Percentiles rank a stretch among this genome's conserved stretches.
phyloP scores from a whole-genome alignment of 2,797 vertebrate species.

The Falco cherrug region DNA sequence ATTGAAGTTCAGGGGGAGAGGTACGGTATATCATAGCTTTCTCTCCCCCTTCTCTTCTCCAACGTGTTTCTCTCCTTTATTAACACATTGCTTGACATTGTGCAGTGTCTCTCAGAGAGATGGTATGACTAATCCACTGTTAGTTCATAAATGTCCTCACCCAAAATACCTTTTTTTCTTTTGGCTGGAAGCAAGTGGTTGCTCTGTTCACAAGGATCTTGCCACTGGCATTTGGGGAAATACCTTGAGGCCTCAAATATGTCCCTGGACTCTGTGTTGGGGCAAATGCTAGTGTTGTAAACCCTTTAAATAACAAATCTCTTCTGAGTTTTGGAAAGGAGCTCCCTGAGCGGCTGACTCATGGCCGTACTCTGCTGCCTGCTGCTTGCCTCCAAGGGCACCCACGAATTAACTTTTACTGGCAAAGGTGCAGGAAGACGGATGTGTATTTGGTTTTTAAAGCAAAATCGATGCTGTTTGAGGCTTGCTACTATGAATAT shows the following conservation, averaged over 20 bases:
- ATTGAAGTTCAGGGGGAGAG: background rate
- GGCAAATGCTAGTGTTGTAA: background rate
- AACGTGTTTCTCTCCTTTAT: background rate
- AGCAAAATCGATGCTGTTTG: background rate
- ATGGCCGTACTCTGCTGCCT: background rate
- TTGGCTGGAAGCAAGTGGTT: background rate
- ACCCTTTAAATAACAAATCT: background rate
- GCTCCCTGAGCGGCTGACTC: background rate
- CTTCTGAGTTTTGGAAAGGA: background rate
- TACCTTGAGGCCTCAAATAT: background rate
- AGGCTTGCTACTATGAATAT: background rate
- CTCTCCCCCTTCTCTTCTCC: background rate
- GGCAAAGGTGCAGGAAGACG: background rate
- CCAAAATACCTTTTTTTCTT: background rate
- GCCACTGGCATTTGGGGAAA: background rate
- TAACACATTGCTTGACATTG: background rate
- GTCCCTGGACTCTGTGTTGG: background rate
- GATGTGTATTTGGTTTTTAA: background rate
- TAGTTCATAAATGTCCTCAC: background rate
- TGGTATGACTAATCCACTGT: background rate
- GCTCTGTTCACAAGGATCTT: background rate
- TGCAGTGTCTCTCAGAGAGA: background rate
- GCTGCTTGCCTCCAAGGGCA: rapidly evolving
- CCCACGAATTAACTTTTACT: background rate
- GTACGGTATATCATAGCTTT: background rate